Evolutionary conservation across 2,888 invertebrate genomes (phyloP).

Genomic region (Diarsia dahlii): DNA sequence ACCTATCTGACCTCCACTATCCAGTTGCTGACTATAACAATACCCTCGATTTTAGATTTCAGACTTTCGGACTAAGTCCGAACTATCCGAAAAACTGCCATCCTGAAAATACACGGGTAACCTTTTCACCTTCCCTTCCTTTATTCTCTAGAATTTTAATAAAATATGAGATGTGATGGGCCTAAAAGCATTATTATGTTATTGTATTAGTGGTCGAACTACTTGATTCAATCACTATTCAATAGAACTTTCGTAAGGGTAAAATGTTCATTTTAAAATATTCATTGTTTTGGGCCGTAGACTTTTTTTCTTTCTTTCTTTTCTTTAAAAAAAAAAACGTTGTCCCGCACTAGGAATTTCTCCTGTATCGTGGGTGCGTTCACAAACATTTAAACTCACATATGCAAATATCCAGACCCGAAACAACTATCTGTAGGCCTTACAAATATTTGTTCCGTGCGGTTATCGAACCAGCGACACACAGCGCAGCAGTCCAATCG

Average conservation of each 20-base stretch:
- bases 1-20: neutral
- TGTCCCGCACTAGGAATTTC: too few relatives aligned
- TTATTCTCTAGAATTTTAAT: neutral
- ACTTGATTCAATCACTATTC: neutral
- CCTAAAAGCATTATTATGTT: neutral
- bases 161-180: neutral
- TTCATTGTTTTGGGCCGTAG: neutral
- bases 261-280: neutral
- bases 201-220: neutral
- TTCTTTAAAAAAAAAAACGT: too few relatives aligned
- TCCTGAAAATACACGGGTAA: neutral
- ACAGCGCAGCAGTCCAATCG: too few relatives aligned
- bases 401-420: too few relatives aligned
- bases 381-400: too few relatives aligned
- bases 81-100: neutral
- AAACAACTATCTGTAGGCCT: too few relatives aligned
- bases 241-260: neutral
- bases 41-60: neutral
- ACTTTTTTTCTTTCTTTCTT: too few relatives aligned
- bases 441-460: too few relatives aligned
- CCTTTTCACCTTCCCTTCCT: neutral
- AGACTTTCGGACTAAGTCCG: too few relatives aligned
- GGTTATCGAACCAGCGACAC: too few relatives aligned
- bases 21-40: neutral
- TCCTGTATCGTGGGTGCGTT: too few relatives aligned